Evolutionary conservation across 2,113 vertebrate genomes (phyloP), one percentile per base, ranked within the genome.

Genomic region (Microtus oregoni): DNA sequence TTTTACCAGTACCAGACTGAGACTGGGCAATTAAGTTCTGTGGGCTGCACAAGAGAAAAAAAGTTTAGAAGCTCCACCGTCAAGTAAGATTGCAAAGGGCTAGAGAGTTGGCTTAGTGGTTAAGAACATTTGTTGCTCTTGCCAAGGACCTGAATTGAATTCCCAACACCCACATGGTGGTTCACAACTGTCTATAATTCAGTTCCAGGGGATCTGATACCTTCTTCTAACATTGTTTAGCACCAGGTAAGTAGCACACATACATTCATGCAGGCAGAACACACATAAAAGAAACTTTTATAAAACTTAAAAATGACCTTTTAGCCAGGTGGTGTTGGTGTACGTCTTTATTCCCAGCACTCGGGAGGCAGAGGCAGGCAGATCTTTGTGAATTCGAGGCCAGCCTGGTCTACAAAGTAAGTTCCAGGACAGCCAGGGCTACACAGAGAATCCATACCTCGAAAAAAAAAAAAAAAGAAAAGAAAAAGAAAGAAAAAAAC

Each of bases 11-110:
- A 38, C 99, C 99, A 0, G 99, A 99, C 98, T 99, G 99, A 0
- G 99, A 99, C 93, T 99, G 99, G 15, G 99, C 99, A 4, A 99
- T 99, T 97, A 99, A 97, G 97, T 99, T 99, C 99, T 99, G 99
- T 58, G 99, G 99, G 93, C 99, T 99, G 98, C 1, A 89, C 61
- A 67, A 96, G 97, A 67, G 96, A 13, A 97, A 1, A 94, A 92
- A 35, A 55, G 55, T 90, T 97, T 44, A 97, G 70, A 41, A 87
- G 47, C 58, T 92, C 86, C 93, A 78, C 82, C 88, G 41, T 28
- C 79, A 61, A n/a, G 10, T 14, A 58, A 82, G 20, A 38, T 82
- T 82, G 38, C 35, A 58, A 58, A n/a, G 35, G 78, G 20, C 78
- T 58, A 35, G 52, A 55, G 35, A n/a, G 35, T 24, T 81, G 19